Percentiles rank a stretch among this genome's conserved stretches.
Conservation (phyloP, 2,888 invertebrate species). For the Andrena bucephala region DNA sequence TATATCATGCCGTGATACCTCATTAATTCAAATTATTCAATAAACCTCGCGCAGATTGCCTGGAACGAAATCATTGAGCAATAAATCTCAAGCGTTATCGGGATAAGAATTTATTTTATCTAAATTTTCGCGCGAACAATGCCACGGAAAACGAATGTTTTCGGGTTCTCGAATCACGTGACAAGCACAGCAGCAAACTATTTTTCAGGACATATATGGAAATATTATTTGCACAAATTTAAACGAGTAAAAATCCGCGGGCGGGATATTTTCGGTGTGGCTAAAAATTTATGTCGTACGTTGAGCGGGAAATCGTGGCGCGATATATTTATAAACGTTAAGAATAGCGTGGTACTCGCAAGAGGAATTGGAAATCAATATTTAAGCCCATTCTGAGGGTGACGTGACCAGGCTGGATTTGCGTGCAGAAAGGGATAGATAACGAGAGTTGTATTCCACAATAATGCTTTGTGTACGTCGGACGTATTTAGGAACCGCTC, state of each 20-base stretch:
- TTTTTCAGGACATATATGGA: background rate
- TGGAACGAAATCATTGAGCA: background rate
- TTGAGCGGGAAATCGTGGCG: constrained; percentile 35
- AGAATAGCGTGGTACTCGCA: constrained; percentile 65
- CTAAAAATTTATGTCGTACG: constrained; percentile 32
- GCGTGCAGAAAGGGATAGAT: constrained; percentile 70
- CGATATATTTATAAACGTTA: constrained; percentile 70
- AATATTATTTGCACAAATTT: background rate
- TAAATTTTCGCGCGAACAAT: no score
- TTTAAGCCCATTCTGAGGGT: constrained; percentile 72
- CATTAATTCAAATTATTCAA: constrained; percentile 22
- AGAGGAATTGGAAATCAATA: constrained; percentile 75
- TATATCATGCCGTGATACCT: constrained; percentile 17
- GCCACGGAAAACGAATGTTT: background rate
- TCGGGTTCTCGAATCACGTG: background rate
- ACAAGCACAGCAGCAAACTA: no score
- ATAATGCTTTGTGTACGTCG: constrained; percentile 57
- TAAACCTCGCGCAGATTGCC: background rate
- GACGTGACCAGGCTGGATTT: constrained; percentile 73
- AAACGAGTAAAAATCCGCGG: background rate
- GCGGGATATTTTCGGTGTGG: constrained; percentile 17
- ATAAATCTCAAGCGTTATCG: background rate
- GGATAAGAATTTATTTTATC: background rate
- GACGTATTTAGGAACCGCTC: constrained; percentile 48
- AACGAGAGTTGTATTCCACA: constrained; percentile 62